These are phyloP conservation scores for Myrmophylax atrothorax DNA, from an alignment of 2,113 vertebrate genomes.

Conservation along the genomic window DNA sequence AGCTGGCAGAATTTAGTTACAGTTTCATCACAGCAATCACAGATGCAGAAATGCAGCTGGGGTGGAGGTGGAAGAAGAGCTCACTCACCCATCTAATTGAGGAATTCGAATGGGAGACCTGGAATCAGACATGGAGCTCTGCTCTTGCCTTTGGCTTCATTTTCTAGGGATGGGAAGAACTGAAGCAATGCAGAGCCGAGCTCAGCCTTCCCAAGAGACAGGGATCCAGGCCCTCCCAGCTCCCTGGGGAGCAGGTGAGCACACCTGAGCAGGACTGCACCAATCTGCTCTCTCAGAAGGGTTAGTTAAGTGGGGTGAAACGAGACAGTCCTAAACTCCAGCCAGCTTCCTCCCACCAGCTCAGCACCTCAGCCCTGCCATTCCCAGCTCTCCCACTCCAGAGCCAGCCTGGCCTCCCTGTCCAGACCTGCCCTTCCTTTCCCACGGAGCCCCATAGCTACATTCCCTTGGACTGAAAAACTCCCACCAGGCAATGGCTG, in stretches of 20 bases:
- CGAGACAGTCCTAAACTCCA: neutral
- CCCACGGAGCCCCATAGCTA: neutral
- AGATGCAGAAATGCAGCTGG: neutral
- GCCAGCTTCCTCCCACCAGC: neutral
- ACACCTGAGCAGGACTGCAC: neutral
- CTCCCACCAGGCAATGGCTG: neutral
- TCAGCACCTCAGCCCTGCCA: neutral
- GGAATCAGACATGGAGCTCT: neutral
- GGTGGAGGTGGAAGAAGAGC: neutral
- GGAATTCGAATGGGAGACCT: neutral
- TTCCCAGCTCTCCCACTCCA: neutral
- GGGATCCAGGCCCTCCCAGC: neutral
- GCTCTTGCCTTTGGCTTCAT: neutral
- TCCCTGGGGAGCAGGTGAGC: neutral
- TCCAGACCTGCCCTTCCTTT: neutral
- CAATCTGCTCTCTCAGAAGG: neutral
- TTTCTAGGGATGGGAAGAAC: neutral
- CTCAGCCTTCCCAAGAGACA: neutral
- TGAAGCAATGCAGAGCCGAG: neutral
- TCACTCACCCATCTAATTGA: neutral
- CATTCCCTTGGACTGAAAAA: neutral
- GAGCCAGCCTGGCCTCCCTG: neutral
- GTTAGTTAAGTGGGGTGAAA: neutral
- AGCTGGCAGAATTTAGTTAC: constrained; percentile 1
- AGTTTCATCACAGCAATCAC: constrained; percentile 5